Evolutionary conservation across 2,113 vertebrate genomes (phyloP).

Genomic region (Cochlearius cochlearius): DNA sequence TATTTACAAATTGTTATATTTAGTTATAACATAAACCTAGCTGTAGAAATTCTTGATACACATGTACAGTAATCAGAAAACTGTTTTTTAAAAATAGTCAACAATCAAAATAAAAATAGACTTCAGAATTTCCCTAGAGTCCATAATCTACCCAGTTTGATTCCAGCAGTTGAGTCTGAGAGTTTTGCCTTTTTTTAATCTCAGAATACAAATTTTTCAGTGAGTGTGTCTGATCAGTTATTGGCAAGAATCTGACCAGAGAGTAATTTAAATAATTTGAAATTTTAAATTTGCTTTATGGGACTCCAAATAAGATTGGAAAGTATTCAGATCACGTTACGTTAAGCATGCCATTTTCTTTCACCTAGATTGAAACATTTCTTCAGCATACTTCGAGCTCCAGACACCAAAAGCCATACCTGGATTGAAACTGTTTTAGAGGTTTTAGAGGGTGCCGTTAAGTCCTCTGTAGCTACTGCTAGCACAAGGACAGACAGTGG

Average conservation of each 20-base stretch:
- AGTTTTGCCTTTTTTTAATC: background rate
- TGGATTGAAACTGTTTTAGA: background rate
- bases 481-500: background rate
- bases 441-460: background rate
- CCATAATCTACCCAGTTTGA: background rate
- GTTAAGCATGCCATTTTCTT: background rate
- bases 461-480: background rate
- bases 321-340: background rate
- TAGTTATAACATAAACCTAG: background rate
- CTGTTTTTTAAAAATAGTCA: background rate
- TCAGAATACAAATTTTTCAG: background rate
- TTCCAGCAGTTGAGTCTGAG: background rate
- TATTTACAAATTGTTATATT: background rate
- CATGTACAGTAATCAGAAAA: background rate
- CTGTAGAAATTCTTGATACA: background rate
- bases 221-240: background rate
- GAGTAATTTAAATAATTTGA: background rate
- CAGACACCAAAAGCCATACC: background rate
- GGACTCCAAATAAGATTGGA: background rate
- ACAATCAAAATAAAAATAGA: background rate
- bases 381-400: background rate
- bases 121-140: background rate
- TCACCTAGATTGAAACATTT: background rate
- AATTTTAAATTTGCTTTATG: background rate
- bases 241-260: background rate